Base-by-base conservation (phyloP, 2,888 invertebrate genomes). In the Lasioglossum calceatum region DNA sequence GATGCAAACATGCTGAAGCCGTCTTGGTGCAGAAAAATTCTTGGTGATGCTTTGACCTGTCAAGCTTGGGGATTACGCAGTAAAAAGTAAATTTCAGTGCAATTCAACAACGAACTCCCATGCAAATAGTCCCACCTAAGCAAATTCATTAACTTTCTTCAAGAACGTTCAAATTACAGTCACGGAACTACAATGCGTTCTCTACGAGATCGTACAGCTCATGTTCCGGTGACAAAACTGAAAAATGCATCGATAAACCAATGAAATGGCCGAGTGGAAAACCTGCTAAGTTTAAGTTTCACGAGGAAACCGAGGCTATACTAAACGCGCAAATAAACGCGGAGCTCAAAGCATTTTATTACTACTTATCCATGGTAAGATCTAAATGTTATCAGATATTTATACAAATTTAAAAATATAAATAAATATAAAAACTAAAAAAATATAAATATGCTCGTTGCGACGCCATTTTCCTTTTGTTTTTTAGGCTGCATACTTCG, bases 281-380 rank as follows among this genome's bases (percentile, higher is more conserved):
- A 44, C 87, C 87, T 81, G 87, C 84, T 1, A 91, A 87, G 36
- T 93, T 91, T 79, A 89, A 93, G 70, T 96, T 95, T 90, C 94
- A 95, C 81, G 88, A 95, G 87, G 96, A 96, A 90, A 94, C 95
- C 16, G 96, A 96, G 94, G 94, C 93, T 32, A 95, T 94, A 32
- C 90, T 97, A 61, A 97, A 97, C 92, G 94, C 95, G 72, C 97
- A 97, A 93, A 96, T 96, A 88, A 95, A 96, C 89, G 94, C 95
- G 80, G 97, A 97, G 93, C 95, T 97, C 23, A 96, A 96, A 87
- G 97, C 97, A 32, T 96, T 96, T 88, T 97, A 96, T 93, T 95
- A 96, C 76, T 97, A 97, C 93, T 94, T 97, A 87, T 96, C 96
- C 16, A 96, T 97, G 96, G 96, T 97, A 94, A 75, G 42, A 54